Percentiles rank a stretch among this genome's conserved stretches.
Conservation (phyloP, 2,888 invertebrate species). For the Scaptomyza caliginosa region DNA sequence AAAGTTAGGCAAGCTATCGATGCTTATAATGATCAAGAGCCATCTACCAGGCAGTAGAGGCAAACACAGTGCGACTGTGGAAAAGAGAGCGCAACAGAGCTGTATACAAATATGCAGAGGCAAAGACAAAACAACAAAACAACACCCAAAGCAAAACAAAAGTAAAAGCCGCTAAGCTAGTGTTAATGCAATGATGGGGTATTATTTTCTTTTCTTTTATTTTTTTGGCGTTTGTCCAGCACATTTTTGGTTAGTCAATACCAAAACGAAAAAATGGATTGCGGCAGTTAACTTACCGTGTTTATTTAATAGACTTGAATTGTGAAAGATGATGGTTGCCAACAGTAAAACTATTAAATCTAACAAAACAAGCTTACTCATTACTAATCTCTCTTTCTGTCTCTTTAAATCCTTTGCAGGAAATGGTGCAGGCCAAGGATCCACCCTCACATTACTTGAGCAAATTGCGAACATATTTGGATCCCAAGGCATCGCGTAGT, state of each 20-base stretch:
- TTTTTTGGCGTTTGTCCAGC: slow-evolving; percentile 43
- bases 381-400: neutral
- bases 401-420: slow-evolving; percentile 89
- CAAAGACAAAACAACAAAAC: slow-evolving; percentile 23
- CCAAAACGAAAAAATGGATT: slow-evolving; percentile 17
- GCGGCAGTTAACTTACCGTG: slow-evolving; percentile 34
- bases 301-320: slow-evolving; percentile 43
- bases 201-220: slow-evolving; percentile 41
- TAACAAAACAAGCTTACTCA: no score
- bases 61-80: neutral
- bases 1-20: slow-evolving; percentile 72
- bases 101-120: slow-evolving; percentile 65
- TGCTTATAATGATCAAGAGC: slow-evolving; percentile 60
- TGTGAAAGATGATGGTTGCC: slow-evolving; percentile 4
- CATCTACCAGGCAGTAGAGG: slow-evolving; percentile 2
- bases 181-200: slow-evolving; percentile 62
- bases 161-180: slow-evolving; percentile 74
- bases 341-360: neutral
- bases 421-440: slow-evolving; percentile 99
- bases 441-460: slow-evolving; percentile 98
- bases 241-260: slow-evolving; percentile 16
- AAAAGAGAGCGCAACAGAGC: slow-evolving; percentile 9
- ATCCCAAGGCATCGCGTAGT: slow-evolving; percentile 97
- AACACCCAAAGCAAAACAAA: slow-evolving; percentile 54
- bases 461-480: slow-evolving; percentile 97